These are phyloP conservation scores for Ellobium chinense DNA, from an alignment of 2,888 invertebrate genomes.

Conservation along the genomic window DNA sequence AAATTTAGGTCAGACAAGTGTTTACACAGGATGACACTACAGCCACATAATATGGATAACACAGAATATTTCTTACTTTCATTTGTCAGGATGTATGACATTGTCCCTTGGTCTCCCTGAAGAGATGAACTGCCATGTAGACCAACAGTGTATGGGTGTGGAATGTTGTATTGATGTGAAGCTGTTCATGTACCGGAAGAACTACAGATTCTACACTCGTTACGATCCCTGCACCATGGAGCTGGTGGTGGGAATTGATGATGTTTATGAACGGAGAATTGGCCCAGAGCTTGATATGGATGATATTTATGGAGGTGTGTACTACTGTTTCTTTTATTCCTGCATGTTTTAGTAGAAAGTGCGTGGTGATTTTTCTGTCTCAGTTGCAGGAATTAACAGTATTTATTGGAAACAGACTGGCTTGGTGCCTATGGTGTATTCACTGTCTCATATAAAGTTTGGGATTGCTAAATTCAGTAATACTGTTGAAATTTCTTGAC, in stretches of 20 bases:
- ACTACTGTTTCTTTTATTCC: neutral
- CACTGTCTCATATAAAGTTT: too few relatives aligned
- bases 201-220: constrained; percentile 59
- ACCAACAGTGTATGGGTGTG: constrained; percentile 62
- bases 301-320: constrained; percentile 44
- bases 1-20: too few relatives aligned
- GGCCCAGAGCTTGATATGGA: constrained; percentile 37
- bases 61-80: too few relatives aligned
- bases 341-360: too few relatives aligned
- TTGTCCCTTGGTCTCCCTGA: constrained; percentile 57
- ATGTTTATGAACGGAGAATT: constrained; percentile 46
- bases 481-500: too few relatives aligned
- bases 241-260: constrained; percentile 56
- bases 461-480: too few relatives aligned
- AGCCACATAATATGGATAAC: too few relatives aligned
- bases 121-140: constrained; percentile 61
- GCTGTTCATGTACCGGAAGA: constrained; percentile 60
- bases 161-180: constrained; percentile 67
- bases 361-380: too few relatives aligned
- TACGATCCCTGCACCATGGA: constrained; percentile 59
- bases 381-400: too few relatives aligned
- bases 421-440: too few relatives aligned
- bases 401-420: too few relatives aligned
- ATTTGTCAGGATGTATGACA: constrained; percentile 61
- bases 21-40: too few relatives aligned